Evolutionary conservation across 1,140 invertebrate species (phyloP).

Genomic region (Microplitis demolitor): DNA sequence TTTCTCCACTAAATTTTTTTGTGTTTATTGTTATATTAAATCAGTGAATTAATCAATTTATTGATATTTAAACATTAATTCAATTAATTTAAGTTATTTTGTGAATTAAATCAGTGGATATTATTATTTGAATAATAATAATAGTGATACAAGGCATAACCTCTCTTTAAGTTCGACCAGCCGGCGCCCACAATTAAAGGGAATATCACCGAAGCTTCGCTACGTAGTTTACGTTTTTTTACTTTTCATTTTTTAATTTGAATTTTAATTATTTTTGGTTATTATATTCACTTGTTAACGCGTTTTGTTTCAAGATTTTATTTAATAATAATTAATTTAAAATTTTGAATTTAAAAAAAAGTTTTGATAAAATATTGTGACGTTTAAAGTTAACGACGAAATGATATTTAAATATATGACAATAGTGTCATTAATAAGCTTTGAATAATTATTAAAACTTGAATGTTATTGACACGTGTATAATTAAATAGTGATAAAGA

Average conservation of each 20-base stretch:
- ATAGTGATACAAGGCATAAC: slow-evolving; percentile 16
- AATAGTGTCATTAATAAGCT: neutral
- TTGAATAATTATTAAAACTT: neutral
- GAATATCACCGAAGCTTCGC: slow-evolving; percentile 49
- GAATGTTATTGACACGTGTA: neutral
- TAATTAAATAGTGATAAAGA: slow-evolving; percentile 15
- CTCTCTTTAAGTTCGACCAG: slow-evolving; percentile 51
- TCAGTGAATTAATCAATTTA: too few relatives aligned
- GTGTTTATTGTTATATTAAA: too few relatives aligned
- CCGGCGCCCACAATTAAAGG: slow-evolving; percentile 56
- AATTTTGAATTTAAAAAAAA: too few relatives aligned
- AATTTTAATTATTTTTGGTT: neutral
- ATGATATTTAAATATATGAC: neutral
- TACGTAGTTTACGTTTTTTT: slow-evolving; percentile 14
- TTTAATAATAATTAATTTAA: too few relatives aligned
- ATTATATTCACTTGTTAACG: neutral
- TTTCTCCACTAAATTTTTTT: too few relatives aligned
- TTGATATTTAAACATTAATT: neutral
- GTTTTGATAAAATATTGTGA: too few relatives aligned
- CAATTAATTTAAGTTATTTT: neutral
- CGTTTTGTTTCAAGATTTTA: too few relatives aligned
- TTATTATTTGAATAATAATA: neutral
- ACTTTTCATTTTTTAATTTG: neutral
- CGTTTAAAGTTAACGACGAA: neutral
- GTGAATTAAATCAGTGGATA: neutral